phyloP scores from a whole-genome alignment of 2,797 vertebrate genomes.

The Acipenser oxyrinchus region DNA sequence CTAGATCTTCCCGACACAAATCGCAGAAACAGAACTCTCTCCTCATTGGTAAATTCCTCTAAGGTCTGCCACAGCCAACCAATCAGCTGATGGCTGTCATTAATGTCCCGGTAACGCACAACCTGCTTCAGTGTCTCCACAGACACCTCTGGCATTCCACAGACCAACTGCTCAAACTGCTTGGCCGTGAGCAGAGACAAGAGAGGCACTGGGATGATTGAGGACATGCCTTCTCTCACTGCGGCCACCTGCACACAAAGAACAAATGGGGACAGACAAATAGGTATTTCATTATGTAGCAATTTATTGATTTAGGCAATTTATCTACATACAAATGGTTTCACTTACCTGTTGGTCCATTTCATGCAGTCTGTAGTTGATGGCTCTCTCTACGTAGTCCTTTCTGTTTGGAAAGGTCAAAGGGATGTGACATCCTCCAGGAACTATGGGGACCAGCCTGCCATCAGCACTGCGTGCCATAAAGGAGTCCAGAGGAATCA shows the following conservation, averaged over 20 bases:
- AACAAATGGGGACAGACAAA: background rate
- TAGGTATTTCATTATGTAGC: background rate
- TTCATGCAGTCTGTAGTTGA: slow-evolving; percentile 68
- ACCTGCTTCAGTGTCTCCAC: slow-evolving; percentile 72
- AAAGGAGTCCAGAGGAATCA: slow-evolving; percentile 72
- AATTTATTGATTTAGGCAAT: background rate
- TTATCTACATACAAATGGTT: background rate
- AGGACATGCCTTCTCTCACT: slow-evolving; percentile 70
- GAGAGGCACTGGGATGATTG: slow-evolving; percentile 69
- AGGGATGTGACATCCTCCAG: slow-evolving; percentile 63
- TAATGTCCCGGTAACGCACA: slow-evolving; percentile 70
- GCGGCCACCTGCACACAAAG: slow-evolving; percentile 54
- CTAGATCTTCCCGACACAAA: slow-evolving; percentile 69
- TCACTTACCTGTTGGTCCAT: slow-evolving; percentile 65
- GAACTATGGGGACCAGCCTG: slow-evolving; percentile 60
- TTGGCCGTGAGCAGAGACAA: slow-evolving; percentile 68
- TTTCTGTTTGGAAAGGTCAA: slow-evolving; percentile 55
- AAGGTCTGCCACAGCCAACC: slow-evolving; percentile 72
- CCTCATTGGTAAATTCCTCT: slow-evolving; percentile 74
- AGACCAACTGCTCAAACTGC: slow-evolving; percentile 74
- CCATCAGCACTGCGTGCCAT: slow-evolving; percentile 66
- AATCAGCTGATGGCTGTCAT: slow-evolving; percentile 64
- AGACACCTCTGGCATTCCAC: slow-evolving; percentile 69
- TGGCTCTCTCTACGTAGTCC: slow-evolving; percentile 19
- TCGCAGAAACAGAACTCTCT: slow-evolving; percentile 70